Evolutionary conservation across 2,888 invertebrate species (phyloP).

Genomic region (Ormyrus rosae): DNA sequence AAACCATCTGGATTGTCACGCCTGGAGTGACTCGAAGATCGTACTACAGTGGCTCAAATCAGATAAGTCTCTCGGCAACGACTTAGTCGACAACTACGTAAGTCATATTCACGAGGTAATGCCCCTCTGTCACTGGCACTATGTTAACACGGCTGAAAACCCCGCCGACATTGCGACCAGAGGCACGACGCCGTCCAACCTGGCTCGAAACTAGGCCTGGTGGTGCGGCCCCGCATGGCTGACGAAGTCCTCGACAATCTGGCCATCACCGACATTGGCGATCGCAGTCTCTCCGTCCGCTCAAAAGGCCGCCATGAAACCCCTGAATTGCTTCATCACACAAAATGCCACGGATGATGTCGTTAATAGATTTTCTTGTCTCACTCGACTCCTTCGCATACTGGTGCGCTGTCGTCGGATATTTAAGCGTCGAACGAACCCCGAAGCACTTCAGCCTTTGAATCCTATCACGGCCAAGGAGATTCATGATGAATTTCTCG

Average conservation of each 20-base stretch:
- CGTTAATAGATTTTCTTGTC: too few species aligned
- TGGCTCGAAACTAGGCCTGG: not conserved
- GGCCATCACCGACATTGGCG: too few species aligned
- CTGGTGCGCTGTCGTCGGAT: too few species aligned
- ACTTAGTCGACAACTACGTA: constrained; percentile 17
- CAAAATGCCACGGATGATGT: too few species aligned
- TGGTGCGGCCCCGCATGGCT: not conserved
- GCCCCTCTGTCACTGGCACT: not conserved
- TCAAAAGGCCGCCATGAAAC: too few species aligned
- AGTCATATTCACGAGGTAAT: constrained; percentile 23
- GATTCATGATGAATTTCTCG: not conserved
- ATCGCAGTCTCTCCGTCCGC: too few species aligned
- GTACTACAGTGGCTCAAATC: constrained; percentile 14
- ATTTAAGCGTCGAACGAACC: too few species aligned
- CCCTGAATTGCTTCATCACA: too few species aligned
- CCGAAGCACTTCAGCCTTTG: too few species aligned
- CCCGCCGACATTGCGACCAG: constrained; percentile 1
- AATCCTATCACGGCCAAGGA: too few species aligned
- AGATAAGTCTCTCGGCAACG: not conserved
- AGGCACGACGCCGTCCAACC: not conserved
- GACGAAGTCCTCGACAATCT: not conserved
- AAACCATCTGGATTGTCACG: not conserved
- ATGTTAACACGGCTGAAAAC: not conserved
- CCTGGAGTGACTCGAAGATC: not conserved
- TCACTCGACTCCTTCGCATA: too few species aligned